Conservation (phyloP, 2,888 invertebrate genomes). For the Drosophila silvestris region DNA sequence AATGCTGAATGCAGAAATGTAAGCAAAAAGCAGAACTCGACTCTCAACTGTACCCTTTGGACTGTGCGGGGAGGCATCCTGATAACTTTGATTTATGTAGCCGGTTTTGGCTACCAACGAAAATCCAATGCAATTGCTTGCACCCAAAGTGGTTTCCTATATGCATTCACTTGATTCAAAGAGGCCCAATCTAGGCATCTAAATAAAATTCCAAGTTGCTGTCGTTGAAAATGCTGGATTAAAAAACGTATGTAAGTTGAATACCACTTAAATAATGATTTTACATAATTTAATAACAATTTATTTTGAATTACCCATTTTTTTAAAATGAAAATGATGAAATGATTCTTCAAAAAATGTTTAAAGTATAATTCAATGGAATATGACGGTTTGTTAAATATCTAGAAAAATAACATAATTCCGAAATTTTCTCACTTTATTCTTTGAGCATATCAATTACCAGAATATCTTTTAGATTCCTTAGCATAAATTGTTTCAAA, state of each 20-base stretch:
- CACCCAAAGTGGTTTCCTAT: slow-evolving; percentile 12
- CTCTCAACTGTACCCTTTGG: background rate
- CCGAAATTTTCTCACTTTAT: background rate
- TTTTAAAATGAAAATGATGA: background rate
- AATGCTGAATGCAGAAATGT: slow-evolving; percentile 26
- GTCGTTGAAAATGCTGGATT: background rate
- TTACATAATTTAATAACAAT: background rate
- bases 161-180: slow-evolving; percentile 6
- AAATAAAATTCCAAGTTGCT: background rate
- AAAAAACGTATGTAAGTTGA: background rate
- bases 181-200: background rate
- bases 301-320: background rate
- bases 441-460: background rate
- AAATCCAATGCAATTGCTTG: slow-evolving; percentile 37
- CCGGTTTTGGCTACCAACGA: slow-evolving; percentile 27
- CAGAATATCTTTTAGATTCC: background rate
- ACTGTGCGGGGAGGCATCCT: slow-evolving; percentile 8
- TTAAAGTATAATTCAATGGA: no score
- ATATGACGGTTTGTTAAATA: background rate
- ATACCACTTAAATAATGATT: background rate
- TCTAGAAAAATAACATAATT: background rate
- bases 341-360: background rate
- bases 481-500: slow-evolving; percentile 8
- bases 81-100: slow-evolving; percentile 66
- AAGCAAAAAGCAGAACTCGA: slow-evolving; percentile 28